Conservation (phyloP, 2,888 invertebrate species). For the Petrolisthes cinctipes region DNA sequence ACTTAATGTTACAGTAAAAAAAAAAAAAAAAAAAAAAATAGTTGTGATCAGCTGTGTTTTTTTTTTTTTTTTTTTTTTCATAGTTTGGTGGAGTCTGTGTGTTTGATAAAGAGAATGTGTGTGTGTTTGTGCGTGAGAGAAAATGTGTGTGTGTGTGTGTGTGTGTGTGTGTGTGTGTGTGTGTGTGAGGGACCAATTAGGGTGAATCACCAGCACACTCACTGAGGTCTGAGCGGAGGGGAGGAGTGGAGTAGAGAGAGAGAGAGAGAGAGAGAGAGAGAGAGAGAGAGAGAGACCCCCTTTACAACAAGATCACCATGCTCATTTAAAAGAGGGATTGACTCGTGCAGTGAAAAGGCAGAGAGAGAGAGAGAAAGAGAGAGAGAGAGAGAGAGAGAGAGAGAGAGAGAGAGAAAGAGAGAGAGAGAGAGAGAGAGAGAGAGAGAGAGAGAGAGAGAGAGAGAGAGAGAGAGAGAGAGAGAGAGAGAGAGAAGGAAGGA, state of each 20-base stretch:
- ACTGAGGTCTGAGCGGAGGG: background rate
- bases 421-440: conserved; percentile 29
- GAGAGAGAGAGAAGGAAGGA: background rate
- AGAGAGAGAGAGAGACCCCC: conserved; percentile 21
- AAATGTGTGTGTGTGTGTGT: background rate
- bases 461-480: background rate
- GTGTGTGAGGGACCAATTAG: background rate
- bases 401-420: conserved; percentile 28
- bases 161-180: background rate
- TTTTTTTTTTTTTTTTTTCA: too few relatives aligned
- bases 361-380: background rate
- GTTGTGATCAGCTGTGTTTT: too few relatives aligned
- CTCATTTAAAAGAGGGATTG: background rate
- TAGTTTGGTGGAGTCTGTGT: too few relatives aligned
- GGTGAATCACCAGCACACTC: background rate
- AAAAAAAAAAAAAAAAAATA: too few relatives aligned
- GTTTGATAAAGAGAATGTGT: too few relatives aligned
- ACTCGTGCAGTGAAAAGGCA: background rate
- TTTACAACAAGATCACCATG: too few relatives aligned
- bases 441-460: background rate
- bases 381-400: conserved; percentile 24
- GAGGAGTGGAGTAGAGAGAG: background rate
- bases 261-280: conserved; percentile 13
- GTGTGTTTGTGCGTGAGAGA: too few relatives aligned
- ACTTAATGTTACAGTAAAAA: too few relatives aligned